Evolutionary conservation across 1,140 invertebrate genomes (phyloP).

Genomic region (Gryon sp.): DNA sequence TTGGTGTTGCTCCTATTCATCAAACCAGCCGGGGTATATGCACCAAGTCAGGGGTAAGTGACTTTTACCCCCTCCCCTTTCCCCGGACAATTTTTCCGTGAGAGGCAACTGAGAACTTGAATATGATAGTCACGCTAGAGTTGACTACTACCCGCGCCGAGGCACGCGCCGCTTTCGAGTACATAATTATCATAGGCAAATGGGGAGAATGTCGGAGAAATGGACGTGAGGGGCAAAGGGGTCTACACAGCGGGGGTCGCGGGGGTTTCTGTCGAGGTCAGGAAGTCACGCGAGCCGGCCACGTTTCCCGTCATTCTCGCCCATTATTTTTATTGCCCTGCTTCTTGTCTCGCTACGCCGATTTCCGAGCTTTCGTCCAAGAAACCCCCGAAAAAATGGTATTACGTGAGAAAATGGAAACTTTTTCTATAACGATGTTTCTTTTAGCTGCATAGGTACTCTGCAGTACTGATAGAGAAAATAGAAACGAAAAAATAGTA

Average conservation of each 20-base stretch:
- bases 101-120: slow-evolving; percentile 37
- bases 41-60: background rate
- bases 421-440: background rate
- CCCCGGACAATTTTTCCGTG: slow-evolving; percentile 30
- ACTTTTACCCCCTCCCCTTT: background rate
- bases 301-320: slow-evolving; percentile 45
- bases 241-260: slow-evolving; percentile 43
- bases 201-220: too few species aligned
- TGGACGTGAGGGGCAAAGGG: too few species aligned
- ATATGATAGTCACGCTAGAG: slow-evolving; percentile 74
- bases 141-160: slow-evolving; percentile 64
- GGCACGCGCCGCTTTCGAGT: slow-evolving; percentile 73
- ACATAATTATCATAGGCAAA: slow-evolving; percentile 75
- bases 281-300: slow-evolving; percentile 73
- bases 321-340: slow-evolving; percentile 64
- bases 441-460: too few species aligned
- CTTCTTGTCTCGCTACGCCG: slow-evolving; percentile 38
- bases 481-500: too few species aligned
- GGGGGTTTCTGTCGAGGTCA: slow-evolving; percentile 53
- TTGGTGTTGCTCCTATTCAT: slow-evolving; percentile 28
- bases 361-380: slow-evolving; percentile 33
- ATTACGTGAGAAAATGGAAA: slow-evolving; percentile 19
- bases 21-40: background rate
- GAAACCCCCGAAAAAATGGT: slow-evolving; percentile 5
- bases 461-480: background rate